phyloP scores from a whole-genome alignment of 2,888 invertebrate genomes.

The Drosophila koepferae region DNA sequence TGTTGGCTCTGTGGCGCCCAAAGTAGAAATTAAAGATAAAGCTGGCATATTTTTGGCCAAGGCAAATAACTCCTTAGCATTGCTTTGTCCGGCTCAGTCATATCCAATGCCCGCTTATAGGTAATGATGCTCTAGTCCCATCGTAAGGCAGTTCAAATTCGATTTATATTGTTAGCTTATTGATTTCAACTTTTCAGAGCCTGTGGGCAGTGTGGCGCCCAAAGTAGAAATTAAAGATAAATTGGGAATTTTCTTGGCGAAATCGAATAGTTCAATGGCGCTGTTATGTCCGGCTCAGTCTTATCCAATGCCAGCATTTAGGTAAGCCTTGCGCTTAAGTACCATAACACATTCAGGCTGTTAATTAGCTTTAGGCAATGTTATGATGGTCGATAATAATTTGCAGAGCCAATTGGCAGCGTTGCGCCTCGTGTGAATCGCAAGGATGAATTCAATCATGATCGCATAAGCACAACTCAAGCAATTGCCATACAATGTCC shows the following conservation, averaged over 20 bases:
- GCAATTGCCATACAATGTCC: slow-evolving; percentile 89
- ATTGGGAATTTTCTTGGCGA: slow-evolving; percentile 76
- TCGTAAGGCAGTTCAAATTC: slow-evolving; percentile 7
- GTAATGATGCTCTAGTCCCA: slow-evolving; percentile 80
- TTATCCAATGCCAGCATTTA: slow-evolving; percentile 88
- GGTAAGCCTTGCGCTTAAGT: slow-evolving; percentile 83
- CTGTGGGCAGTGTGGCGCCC: slow-evolving; percentile 86
- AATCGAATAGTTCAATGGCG: slow-evolving; percentile 72
- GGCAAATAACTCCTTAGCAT: slow-evolving; percentile 59
- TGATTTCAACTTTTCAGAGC: slow-evolving; percentile 79
- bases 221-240: slow-evolving; percentile 90
- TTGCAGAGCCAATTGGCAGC: slow-evolving; percentile 83
- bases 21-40: slow-evolving; percentile 89
- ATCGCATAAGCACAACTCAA: slow-evolving; percentile 76
- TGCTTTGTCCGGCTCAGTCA: slow-evolving; percentile 90
- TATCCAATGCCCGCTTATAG: slow-evolving; percentile 87
- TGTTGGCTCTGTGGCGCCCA: slow-evolving; percentile 86
- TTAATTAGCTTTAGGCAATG: background rate
- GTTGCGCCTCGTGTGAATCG: slow-evolving; percentile 87
- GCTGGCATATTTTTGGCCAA: slow-evolving; percentile 73
- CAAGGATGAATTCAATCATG: slow-evolving; percentile 84
- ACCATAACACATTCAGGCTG: slow-evolving; percentile 23
- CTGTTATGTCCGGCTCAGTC: slow-evolving; percentile 88
- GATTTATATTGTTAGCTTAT: background rate
- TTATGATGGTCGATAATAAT: background rate